Percentiles rank a stretch among this genome's conserved stretches.
Conservation (phyloP, 2,797 vertebrate species). For the Danio choprae region DNA sequence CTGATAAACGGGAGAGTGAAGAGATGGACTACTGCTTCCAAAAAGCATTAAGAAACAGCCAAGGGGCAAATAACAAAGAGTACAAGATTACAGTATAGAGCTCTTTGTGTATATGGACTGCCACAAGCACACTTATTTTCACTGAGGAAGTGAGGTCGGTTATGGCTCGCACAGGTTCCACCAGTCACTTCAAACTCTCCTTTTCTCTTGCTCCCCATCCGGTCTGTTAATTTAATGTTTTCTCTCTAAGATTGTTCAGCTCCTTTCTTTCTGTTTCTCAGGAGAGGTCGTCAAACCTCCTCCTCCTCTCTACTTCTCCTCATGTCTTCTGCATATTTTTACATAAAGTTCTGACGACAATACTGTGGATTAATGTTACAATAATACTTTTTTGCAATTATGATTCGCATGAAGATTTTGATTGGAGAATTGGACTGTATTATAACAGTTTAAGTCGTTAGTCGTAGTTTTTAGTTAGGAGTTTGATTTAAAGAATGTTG, state of each 20-base stretch:
- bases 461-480: too few relatives aligned
- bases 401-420: not conserved
- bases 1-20: conserved; percentile 27
- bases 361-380: not conserved
- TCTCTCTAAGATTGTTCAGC: conserved; percentile 39
- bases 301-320: not conserved
- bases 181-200: conserved; percentile 6
- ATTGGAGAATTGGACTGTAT: not conserved
- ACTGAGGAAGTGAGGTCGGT: conserved; percentile 9
- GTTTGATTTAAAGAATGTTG: not conserved
- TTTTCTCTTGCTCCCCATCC: not conserved
- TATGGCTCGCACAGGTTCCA: not conserved
- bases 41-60: conserved; percentile 43
- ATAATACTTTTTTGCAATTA: not conserved
- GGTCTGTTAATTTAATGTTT: conserved; percentile 14
- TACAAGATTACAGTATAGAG: conserved; percentile 6
- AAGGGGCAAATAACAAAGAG: conserved; percentile 5
- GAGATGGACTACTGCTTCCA: conserved; percentile 32
- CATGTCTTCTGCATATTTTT: conserved; percentile 16
- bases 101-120: conserved; percentile 7
- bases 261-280: not conserved
- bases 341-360: not conserved
- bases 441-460: not conserved
- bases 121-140: conserved; percentile 14
- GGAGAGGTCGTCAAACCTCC: not conserved